phyloP scores from a whole-genome alignment of 2,888 invertebrate species.

The Ryuthela nishihirai region DNA sequence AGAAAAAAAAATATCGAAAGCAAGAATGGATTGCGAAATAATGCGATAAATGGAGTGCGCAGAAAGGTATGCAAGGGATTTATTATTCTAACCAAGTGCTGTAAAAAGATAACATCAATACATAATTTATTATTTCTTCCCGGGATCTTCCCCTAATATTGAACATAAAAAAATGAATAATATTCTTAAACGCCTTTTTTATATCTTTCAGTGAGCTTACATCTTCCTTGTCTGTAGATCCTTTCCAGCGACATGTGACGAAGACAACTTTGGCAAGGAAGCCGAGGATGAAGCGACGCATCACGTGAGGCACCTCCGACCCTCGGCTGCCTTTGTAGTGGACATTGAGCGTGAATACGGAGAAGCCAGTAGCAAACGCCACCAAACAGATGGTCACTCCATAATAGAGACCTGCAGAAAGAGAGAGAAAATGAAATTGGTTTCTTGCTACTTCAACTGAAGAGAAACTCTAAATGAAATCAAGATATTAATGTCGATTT shows the following conservation, averaged over 20 bases:
- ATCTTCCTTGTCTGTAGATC: slow-evolving; percentile 41
- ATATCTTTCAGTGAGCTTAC: slow-evolving; percentile 2
- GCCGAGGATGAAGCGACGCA: slow-evolving; percentile 68
- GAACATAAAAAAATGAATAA: background rate
- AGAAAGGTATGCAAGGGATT: too few species aligned
- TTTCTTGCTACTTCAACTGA: too few species aligned
- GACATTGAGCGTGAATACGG: slow-evolving; percentile 77
- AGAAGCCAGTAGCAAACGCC: slow-evolving; percentile 72
- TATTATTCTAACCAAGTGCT: too few species aligned
- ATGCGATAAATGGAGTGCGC: too few species aligned
- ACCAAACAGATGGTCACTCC: slow-evolving; percentile 76
- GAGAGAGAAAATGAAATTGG: too few species aligned
- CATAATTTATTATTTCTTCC: too few species aligned
- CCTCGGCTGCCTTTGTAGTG: slow-evolving; percentile 75
- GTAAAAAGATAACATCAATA: too few species aligned
- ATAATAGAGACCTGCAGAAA: slow-evolving; percentile 76
- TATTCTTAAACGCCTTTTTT: background rate
- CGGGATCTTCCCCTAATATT: too few species aligned
- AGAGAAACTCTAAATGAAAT: too few species aligned
- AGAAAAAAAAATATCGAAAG: too few species aligned
- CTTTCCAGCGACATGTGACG: slow-evolving; percentile 59
- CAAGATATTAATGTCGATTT: too few species aligned
- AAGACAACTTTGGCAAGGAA: slow-evolving; percentile 68
- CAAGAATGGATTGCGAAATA: too few species aligned
- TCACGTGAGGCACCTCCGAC: slow-evolving; percentile 67